Evolutionary conservation across 1,140 invertebrate genomes (phyloP), one percentile per base, ranked within the genome.

Genomic region (Globodera rostochiensis): DNA sequence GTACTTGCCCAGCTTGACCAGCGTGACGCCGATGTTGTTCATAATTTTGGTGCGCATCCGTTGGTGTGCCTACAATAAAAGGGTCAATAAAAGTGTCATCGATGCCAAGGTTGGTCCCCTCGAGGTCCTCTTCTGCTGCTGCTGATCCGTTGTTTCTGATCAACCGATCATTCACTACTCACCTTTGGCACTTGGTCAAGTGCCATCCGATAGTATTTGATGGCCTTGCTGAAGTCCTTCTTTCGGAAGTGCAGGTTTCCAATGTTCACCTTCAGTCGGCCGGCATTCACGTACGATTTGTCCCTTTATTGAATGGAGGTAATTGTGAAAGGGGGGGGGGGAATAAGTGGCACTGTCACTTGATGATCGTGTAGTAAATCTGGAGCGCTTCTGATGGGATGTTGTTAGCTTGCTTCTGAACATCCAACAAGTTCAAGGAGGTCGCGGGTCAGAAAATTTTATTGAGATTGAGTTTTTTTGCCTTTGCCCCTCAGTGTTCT

Each of bases 201-300:
- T 13, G 96, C 96, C 96, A 97, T 98, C 86, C 95, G 92, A 89
- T 98, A 98, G 92, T 97, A 94, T 80, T 99, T 99, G 71, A 99
- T 94, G 6, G 97, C 97, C 91, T 97, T 96, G 21, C 94, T 93
- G 87, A 94, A 95, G 87, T 98, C 95, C 50, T 95, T 95, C 92
- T 97, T 94, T 90, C 95, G 94, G 84, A 95, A 96, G 91, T 97
- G 96, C 89, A 98, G 97, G 90, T 98, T 98, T 3, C 96, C 97
- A 94, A 99, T 98, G 88, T 99, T 99, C 0, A 98, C 93, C 92
- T 97, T 97, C 0, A 99, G 91, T 83, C 96, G 93, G 87, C 95
- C 94, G 90, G 85, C 80, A 84, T 89, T 84, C 69, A 77, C 77
- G 64, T 88, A 89, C 45, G 82, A 84, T 79, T 86, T 91, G 83